A percentile compares a stretch with the other conserved stretches of the same genome.
These are phyloP conservation scores for Thymelicus sylvestris DNA, from an alignment of 2,888 invertebrate genomes.

Conservation along the genomic window DNA sequence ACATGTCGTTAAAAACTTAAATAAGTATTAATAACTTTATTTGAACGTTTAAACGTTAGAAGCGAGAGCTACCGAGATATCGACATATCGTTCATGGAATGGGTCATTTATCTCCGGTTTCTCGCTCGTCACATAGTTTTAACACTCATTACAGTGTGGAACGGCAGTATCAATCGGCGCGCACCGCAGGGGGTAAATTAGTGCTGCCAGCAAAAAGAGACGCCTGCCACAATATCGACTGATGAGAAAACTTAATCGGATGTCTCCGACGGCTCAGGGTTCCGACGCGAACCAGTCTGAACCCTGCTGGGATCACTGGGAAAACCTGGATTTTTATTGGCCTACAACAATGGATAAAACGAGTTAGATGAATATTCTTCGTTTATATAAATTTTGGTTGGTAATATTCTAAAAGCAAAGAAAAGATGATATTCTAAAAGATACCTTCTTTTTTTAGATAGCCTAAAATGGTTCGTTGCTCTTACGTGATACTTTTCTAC, in stretches of 20 bases:
- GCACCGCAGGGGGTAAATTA: conserved; percentile 56
- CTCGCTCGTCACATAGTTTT: conserved; percentile 31
- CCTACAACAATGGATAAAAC: too few species aligned
- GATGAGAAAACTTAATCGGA: conserved; percentile 36
- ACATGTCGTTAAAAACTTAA: background rate
- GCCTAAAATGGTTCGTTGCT: too few species aligned
- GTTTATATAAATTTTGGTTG: too few species aligned
- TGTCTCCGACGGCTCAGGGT: conserved; percentile 5
- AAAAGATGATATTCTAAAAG: too few species aligned
- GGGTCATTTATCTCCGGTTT: conserved; percentile 25
- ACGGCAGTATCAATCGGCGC: conserved; percentile 29
- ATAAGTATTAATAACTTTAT: conserved; percentile 5
- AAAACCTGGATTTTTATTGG: too few species aligned
- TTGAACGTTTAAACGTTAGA: conserved; percentile 1
- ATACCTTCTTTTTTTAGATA: too few species aligned
- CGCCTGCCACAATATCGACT: conserved; percentile 31
- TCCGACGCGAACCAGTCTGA: background rate
- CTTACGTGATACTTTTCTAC: too few species aligned
- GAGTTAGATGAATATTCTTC: too few species aligned
- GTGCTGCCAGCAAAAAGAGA: conserved; percentile 54
- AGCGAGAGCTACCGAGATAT: background rate
- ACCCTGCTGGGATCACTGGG: too few species aligned
- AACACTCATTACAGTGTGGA: conserved; percentile 32
- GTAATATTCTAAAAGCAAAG: too few species aligned
- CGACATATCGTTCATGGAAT: conserved; percentile 13